A percentile compares a stretch with the other conserved stretches of the same genome.
phyloP scores from a whole-genome alignment of 2,888 invertebrate genomes.

The Timema cristinae region DNA sequence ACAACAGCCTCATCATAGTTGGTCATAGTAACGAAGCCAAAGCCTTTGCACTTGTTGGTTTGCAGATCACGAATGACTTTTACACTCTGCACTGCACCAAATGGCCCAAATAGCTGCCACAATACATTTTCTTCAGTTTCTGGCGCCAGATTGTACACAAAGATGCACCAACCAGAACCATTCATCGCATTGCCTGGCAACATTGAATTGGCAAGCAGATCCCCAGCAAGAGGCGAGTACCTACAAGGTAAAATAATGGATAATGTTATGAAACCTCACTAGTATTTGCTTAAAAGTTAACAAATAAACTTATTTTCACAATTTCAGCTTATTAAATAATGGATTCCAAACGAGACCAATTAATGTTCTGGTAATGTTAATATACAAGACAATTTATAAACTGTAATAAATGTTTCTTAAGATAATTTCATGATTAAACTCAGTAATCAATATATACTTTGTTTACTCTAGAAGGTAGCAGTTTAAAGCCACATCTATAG shows the following conservation, averaged over 20 bases:
- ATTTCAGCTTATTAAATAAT: too few species aligned
- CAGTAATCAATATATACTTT: too few species aligned
- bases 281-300: too few species aligned
- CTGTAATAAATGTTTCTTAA: too few species aligned
- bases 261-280: too few species aligned
- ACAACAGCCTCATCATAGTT: constrained; percentile 96
- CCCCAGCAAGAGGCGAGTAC: constrained; percentile 80
- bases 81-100: constrained; percentile 95
- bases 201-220: constrained; percentile 72
- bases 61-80: constrained; percentile 94
- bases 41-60: constrained; percentile 97
- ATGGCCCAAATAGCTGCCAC: constrained; percentile 95
- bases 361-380: too few species aligned
- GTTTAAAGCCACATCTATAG: too few species aligned
- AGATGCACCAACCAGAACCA: constrained; percentile 88
- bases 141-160: constrained; percentile 88
- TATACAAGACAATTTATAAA: too few species aligned
- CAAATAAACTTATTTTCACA: too few species aligned
- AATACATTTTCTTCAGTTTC: constrained; percentile 88
- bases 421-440: too few species aligned
- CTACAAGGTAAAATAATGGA: constrained; percentile 43
- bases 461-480: too few species aligned
- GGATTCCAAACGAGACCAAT: too few species aligned
- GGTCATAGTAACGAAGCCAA: constrained; percentile 98
- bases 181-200: constrained; percentile 82